Base-by-base conservation (phyloP, 2,797 vertebrate species). In the Hemibagrus guttatus region DNA sequence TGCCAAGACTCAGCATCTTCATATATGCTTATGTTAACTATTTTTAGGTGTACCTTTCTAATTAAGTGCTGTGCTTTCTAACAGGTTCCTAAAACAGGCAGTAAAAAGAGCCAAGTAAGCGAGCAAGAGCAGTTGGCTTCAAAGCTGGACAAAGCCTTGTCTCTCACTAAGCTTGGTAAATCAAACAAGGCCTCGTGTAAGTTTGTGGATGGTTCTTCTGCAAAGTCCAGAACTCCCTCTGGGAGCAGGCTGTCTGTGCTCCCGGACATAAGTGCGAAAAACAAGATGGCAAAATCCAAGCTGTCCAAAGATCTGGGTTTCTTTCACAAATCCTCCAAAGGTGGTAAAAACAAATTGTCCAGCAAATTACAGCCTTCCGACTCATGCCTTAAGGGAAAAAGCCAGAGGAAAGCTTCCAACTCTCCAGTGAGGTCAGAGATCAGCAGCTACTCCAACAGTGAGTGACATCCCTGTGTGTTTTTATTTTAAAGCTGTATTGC, bases 371-470 rank as follows among this genome's bases (percentile, higher is more conserved):
- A 96, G 89, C 92, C 96, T 92, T 94, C 96, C 68, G 97, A 97
- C 86, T 90, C 91, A 46, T 91, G 94, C 85, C 94, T 94, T 91
- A 97, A 97, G 92, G 95, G 95, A 90, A 97, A 97, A 96, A 95
- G 95, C 94, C 96, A 95, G 91, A 94, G 96, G 95, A 98, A 98
- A 94, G 85, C 93, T 85, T 91, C 96, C 92, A 97, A 96, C 94
- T 98, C 97, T 91, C 94, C 96, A 23, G 91, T 96, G 92, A 94
- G 97, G 92, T 97, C 97, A 63, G 98, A 98, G 96, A 95, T 97
- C 94, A 98, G 97, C 98, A 98, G 97, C 95, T 98, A 96, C 92
- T 98, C 97, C 69, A 98, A 98, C 94, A 97, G 98, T 99, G 96
- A 99, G 98, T 98, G 93, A 91, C 9, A 68, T 46, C 23, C 26